Evolutionary conservation across 1,140 invertebrate genomes (phyloP).

Genomic region (Rhagoletis zephyria): DNA sequence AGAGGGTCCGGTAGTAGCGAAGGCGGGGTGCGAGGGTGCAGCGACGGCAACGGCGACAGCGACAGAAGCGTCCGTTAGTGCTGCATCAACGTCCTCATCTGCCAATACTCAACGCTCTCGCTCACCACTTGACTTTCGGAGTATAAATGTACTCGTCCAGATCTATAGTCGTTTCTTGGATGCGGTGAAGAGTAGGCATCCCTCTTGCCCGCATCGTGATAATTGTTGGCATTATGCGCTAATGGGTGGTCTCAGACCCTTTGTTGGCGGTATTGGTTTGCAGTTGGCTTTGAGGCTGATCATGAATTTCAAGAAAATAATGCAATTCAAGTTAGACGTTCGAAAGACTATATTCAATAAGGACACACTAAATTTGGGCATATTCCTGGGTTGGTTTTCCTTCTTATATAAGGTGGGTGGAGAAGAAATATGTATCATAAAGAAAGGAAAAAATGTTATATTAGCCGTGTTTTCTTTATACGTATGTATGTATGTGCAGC

Average conservation of each 20-base stretch:
- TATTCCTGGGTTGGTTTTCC: slow-evolving; percentile 79
- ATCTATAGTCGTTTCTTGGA: slow-evolving; percentile 65
- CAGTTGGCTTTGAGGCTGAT: slow-evolving; percentile 77
- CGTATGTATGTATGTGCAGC: too few species aligned
- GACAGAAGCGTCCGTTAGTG: background rate
- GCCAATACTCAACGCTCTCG: slow-evolving; percentile 57
- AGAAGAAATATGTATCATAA: background rate
- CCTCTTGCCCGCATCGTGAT: slow-evolving; percentile 76
- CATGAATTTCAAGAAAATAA: slow-evolving; percentile 73
- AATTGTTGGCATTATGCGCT: slow-evolving; percentile 78
- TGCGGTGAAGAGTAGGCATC: slow-evolving; percentile 72
- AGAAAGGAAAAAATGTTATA: background rate
- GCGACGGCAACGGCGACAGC: background rate
- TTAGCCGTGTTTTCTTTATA: background rate
- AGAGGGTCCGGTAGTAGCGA: slow-evolving; percentile 70
- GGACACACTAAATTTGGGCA: slow-evolving; percentile 77
- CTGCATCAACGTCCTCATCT: slow-evolving; percentile 55
- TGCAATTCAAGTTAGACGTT: slow-evolving; percentile 74
- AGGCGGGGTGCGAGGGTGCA: too few species aligned
- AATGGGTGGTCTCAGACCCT: slow-evolving; percentile 76
- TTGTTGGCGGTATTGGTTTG: slow-evolving; percentile 76
- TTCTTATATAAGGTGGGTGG: slow-evolving; percentile 77
- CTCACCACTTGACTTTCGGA: slow-evolving; percentile 61
- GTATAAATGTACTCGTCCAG: slow-evolving; percentile 63
- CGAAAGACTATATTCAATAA: slow-evolving; percentile 75